Conservation (phyloP, 2,888 invertebrate genomes). For the Azorinus chamasolen region DNA sequence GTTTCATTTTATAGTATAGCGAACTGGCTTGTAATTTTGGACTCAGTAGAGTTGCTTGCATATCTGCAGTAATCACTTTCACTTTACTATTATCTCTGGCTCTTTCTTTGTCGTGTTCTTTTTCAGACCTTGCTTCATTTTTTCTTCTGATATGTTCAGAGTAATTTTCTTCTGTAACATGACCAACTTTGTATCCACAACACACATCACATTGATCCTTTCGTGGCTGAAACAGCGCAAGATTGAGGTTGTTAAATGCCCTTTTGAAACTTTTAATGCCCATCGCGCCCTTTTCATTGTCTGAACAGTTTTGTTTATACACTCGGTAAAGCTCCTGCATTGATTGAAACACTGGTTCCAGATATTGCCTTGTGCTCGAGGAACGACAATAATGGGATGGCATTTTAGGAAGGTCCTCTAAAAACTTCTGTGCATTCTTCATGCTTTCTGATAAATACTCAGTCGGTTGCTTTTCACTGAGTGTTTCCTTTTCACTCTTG, state of each 20-base stretch:
- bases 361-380: slow-evolving; percentile 3
- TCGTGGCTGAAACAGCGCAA: slow-evolving; percentile 25
- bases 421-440: slow-evolving; percentile 6
- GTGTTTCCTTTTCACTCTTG: no score
- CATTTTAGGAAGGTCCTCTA: slow-evolving; percentile 27
- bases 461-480: no score
- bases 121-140: slow-evolving; percentile 19
- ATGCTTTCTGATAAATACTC: no score
- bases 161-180: slow-evolving; percentile 39
- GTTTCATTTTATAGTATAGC: slow-evolving; percentile 57
- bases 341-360: slow-evolving; percentile 22
- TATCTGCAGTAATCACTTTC: slow-evolving; percentile 38
- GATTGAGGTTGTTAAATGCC: slow-evolving; percentile 25
- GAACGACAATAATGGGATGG: slow-evolving; percentile 42
- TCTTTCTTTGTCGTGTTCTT: slow-evolving; percentile 30
- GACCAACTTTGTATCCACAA: slow-evolving; percentile 22
- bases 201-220: slow-evolving; percentile 51
- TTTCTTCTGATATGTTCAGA: slow-evolving; percentile 23
- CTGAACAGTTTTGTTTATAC: slow-evolving; percentile 2
- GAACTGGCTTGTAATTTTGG: slow-evolving; percentile 44
- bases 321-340: slow-evolving; percentile 6
- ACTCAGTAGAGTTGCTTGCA: slow-evolving; percentile 34
- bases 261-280: not conserved
- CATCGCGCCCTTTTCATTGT: not conserved
- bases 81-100: not conserved